Evolutionary conservation across 1,140 invertebrate genomes (phyloP).

Genomic region (Macrocentrus cingulum): DNA sequence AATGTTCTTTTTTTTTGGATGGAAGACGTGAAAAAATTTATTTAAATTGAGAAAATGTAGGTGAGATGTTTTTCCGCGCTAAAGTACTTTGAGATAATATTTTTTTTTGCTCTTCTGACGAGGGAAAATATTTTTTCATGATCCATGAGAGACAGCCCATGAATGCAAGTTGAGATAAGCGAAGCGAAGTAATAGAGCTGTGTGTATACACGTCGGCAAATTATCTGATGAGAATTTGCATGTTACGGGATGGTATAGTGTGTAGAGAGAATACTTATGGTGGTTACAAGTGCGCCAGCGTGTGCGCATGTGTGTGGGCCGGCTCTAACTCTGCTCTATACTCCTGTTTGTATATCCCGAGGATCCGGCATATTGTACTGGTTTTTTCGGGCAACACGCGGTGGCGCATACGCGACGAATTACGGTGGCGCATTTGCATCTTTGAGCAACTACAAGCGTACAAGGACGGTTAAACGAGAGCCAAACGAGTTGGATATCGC

Average conservation of each 20-base stretch:
- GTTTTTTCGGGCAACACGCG: slow-evolving; percentile 28
- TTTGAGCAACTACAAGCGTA: slow-evolving; percentile 37
- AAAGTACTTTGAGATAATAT: too few relatives aligned
- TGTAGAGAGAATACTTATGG: background rate
- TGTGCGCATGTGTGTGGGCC: background rate
- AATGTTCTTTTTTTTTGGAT: too few relatives aligned
- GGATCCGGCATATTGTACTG: slow-evolving; percentile 28
- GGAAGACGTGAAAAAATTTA: too few relatives aligned
- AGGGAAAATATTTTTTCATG: too few relatives aligned
- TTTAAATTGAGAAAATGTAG: too few relatives aligned
- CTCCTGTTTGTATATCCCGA: too few relatives aligned
- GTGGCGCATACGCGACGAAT: slow-evolving; percentile 39
- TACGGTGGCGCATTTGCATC: slow-evolving; percentile 44
- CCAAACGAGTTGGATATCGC: background rate
- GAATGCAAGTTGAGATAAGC: too few relatives aligned
- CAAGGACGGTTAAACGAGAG: background rate
- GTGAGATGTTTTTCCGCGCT: too few relatives aligned
- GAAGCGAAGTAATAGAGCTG: slow-evolving; percentile 38
- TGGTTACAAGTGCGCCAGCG: background rate
- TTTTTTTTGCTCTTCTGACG: too few relatives aligned
- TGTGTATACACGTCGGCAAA: slow-evolving; percentile 24
- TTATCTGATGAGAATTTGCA: slow-evolving; percentile 43
- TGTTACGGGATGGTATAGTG: slow-evolving; percentile 14
- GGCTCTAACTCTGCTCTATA: too few relatives aligned
- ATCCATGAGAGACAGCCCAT: too few relatives aligned